Evolutionary conservation across 2,888 invertebrate species (phyloP), one percentile per base, ranked within the genome.

Genomic region (Thyatira batis): DNA sequence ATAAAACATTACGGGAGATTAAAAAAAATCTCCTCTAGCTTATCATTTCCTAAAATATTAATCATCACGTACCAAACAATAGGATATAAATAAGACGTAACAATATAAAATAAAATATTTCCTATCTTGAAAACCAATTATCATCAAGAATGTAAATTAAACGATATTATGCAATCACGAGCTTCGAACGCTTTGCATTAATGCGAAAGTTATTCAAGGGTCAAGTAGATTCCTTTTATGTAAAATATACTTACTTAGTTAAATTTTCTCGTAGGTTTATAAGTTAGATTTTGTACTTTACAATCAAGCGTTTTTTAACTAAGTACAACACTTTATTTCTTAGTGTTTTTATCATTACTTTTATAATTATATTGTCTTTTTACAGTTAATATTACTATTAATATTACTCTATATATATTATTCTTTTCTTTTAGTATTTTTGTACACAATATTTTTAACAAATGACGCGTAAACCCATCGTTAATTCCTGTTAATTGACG

Each of bases 401-500:
- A n/a, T n/a, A n/a, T n/a, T n/a, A n/a, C n/a, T n/a, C n/a, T n/a
- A n/a, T n/a, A n/a, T n/a, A n/a, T n/a, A n/a, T 30, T 30, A 11
- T 1, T 30, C 10, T 30, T 30, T 30, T 30, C 30, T 30, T 11
- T 11, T 10, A 10, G 13, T 39, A 10, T 10, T 6, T 11, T 5
- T 13, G 13, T 5, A 13, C 33, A 39, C 33, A 11, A 5, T 39
- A 39, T 13, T 39, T 13, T 13, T 39, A 39, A 39, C 63, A 70
- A 78, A 78, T 71, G 66, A 67, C 56, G 61, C 67, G 66, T 68
- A 60, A n/a, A 61, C 57, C 58, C 45, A 49, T 58, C 56, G 67
- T 60, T 76, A 78, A 78, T 76, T 71, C 70, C 66, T 68, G 68
- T 68, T 74, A 77, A 75, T 76, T 71, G 68, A 64, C 63, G 66